Evolutionary conservation across 2,113 vertebrate genomes (phyloP), one percentile per base, ranked within the genome.

Genomic region (Apaloderma vittatum): DNA sequence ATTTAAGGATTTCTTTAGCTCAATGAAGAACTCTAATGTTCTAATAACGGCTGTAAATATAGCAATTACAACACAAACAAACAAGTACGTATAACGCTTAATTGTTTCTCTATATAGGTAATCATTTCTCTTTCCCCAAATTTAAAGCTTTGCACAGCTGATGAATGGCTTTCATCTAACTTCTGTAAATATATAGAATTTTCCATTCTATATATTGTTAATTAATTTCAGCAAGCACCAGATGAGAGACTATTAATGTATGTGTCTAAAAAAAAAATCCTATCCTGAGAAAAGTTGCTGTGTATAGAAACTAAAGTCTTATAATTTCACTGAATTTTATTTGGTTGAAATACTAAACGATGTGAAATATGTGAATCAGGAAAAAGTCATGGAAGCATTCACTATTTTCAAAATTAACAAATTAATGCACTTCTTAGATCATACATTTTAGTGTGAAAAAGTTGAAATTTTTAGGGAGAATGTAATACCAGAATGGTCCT

Each of bases 151-250:
- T 77, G 51, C 48, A 61, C 8, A 58, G 37, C 76, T 94, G 94
- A 93, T 96, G 65, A 91, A 80, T 74, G 54, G 40, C 40, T 94
- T 91, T 94, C 45, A 77, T 90, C 49, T 78, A 88, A 81, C 67
- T 93, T 96, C 59, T 90, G 57, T 84, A 94, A n/a, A n/a, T n/a
- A n/a, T n/a, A n/a, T n/a, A n/a, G n/a, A n/a, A 85, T 86, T 96
- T 92, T 72, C 43, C 15, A 55, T 88, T 92, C 72, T 62, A 20
- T 86, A 46, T 66, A 24, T 83, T 73, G 78, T 75, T 96, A 94
- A 94, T 86, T 94, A 88, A 88, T 96, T 96, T 91, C 88, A 91
- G 36, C 3, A 9, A 83, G 57, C 13, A 29, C 12, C 66, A 30
- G 11, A 63, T 92, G 34, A 91, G 30, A 71, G 27, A 67, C 23